Conservation (phyloP, 2,888 invertebrate genomes). For the Pogonocherus hispidulus region DNA sequence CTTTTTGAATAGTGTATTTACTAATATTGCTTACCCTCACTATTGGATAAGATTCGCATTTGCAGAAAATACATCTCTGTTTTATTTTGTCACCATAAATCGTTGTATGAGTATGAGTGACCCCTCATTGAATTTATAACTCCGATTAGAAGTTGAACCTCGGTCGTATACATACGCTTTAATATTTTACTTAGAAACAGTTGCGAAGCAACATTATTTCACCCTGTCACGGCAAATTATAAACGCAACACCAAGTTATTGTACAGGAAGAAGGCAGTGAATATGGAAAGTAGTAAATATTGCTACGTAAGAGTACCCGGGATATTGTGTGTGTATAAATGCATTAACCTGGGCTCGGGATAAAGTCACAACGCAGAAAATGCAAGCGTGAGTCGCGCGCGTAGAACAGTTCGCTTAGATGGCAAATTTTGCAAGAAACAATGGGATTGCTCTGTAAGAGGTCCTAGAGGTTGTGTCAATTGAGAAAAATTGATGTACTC, state of each 20-base stretch:
- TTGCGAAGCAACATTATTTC: conserved; percentile 15
- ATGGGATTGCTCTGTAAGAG: conserved; percentile 25
- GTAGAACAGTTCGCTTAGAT: conserved; percentile 14
- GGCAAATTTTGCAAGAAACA: conserved; percentile 22
- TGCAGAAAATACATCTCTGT: no score
- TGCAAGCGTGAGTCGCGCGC: conserved; percentile 33
- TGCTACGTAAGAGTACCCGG: conserved; percentile 18
- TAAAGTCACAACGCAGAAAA: conserved; percentile 33
- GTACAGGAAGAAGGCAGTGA: conserved; percentile 31
- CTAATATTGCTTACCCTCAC: no score
- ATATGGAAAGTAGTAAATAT: conserved; percentile 32
- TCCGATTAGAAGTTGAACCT: not conserved
- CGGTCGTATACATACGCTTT: no score
- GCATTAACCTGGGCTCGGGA: conserved; percentile 24
- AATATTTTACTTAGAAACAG: no score
- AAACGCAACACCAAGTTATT: conserved; percentile 37
- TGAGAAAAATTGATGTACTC: no score
- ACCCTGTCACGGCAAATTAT: conserved; percentile 35
- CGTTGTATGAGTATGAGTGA: no score
- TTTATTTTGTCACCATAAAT: no score
- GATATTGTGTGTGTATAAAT: conserved; percentile 27
- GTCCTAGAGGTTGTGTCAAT: no score
- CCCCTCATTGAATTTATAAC: not conserved
- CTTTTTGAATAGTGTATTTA: no score
- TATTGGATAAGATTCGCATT: no score